Evolutionary conservation across 2,797 vertebrate species (phyloP).

Genomic region (Muraenolepis orangiensis): DNA sequence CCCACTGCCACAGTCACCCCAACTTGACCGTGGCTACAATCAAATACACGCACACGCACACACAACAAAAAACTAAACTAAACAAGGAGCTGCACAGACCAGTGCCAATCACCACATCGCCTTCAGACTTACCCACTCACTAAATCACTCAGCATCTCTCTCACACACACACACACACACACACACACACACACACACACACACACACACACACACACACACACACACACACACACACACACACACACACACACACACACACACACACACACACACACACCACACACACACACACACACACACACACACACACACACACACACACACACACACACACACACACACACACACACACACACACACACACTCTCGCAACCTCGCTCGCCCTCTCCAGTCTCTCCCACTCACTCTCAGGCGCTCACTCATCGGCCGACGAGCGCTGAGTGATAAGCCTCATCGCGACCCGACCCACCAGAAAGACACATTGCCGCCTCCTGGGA

Average conservation of each 20-base stretch:
- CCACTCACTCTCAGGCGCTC: slow-evolving; percentile 1
- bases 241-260: too few species aligned
- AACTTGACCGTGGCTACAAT: slow-evolving; percentile 16
- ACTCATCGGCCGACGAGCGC: slow-evolving; percentile 22
- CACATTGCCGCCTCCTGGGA: slow-evolving; percentile 37
- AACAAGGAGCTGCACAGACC: slow-evolving; percentile 18
- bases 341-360: too few species aligned
- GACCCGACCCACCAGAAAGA: slow-evolving; percentile 28
- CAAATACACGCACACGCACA: neutral
- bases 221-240: too few species aligned
- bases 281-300: too few species aligned
- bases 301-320: too few species aligned
- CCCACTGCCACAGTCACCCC: neutral
- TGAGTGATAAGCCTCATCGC: slow-evolving; percentile 31
- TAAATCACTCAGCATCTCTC: slow-evolving; percentile 15
- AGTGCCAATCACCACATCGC: slow-evolving; percentile 26
- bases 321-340: too few species aligned
- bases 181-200: too few species aligned
- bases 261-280: too few species aligned
- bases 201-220: too few species aligned
- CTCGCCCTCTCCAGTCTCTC: neutral
- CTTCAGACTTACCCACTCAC: slow-evolving; percentile 33
- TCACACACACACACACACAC: too few species aligned
- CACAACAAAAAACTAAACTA: slow-evolving; percentile 4
- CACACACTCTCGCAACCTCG: neutral